These are phyloP conservation scores for Oscarella lobularis DNA, from an alignment of 37 sponge, comb jelly and placozoan species.

Conservation along the genomic window DNA sequence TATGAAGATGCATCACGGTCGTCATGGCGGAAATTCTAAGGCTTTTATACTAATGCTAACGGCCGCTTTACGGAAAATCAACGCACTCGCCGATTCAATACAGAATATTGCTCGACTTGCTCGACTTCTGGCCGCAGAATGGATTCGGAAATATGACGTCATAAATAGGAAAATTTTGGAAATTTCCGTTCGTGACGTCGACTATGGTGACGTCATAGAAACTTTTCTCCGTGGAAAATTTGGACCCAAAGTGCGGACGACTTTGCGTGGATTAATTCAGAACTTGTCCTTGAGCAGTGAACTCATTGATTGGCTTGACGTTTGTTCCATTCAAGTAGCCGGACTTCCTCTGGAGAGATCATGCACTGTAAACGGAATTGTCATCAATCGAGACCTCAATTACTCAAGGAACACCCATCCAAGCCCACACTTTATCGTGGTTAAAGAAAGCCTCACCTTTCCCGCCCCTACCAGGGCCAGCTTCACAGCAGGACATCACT, in stretches of 20 bases:
- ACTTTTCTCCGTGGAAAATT: background rate
- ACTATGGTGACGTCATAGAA: background rate
- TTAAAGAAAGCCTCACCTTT: background rate
- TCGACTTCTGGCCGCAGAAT: background rate
- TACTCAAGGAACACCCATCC: background rate
- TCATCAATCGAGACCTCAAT: background rate
- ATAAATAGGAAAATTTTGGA: no score
- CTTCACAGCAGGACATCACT: no score
- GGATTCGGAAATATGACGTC: no score
- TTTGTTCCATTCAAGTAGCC: background rate
- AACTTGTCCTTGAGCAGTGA: background rate
- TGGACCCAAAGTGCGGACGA: background rate
- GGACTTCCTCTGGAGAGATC: background rate
- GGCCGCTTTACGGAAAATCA: background rate
- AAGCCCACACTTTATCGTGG: background rate
- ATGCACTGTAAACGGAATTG: background rate
- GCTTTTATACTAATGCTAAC: background rate
- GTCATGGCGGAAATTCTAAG: background rate
- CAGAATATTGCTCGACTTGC: background rate
- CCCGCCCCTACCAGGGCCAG: background rate
- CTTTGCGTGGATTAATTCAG: background rate
- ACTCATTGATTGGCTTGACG: background rate
- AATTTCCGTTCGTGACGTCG: no score
- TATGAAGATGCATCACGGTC: background rate
- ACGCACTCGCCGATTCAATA: background rate